A percentile compares a stretch with the other conserved stretches of the same genome.
Conservation (phyloP, 2,888 invertebrate species). For the Furcula furcula region DNA sequence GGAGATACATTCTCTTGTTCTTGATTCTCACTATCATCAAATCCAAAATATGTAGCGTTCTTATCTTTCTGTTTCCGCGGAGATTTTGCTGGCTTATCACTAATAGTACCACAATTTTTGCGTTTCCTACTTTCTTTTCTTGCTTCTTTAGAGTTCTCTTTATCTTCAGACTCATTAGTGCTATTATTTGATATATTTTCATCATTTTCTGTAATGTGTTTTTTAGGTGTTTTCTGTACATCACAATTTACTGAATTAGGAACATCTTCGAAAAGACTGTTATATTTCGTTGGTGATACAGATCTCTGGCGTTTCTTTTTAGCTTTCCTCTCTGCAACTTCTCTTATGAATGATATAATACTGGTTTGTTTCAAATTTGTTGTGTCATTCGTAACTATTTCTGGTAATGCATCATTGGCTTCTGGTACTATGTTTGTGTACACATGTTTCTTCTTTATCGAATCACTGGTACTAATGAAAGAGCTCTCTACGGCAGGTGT, state of each 20-base stretch:
- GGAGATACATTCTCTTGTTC: constrained; percentile 69
- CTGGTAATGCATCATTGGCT: constrained; percentile 41
- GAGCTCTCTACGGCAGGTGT: constrained; percentile 75
- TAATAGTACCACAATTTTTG: constrained; percentile 29
- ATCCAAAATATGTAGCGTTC: constrained; percentile 66
- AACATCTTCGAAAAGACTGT: constrained; percentile 40
- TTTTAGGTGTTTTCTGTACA: neutral
- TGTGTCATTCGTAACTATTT: constrained; percentile 36
- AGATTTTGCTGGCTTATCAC: constrained; percentile 24
- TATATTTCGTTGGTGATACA: constrained; percentile 47
- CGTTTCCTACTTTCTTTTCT: constrained; percentile 23
- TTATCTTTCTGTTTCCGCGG: constrained; percentile 38
- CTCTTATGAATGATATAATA: constrained; percentile 71
- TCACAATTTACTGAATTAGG: neutral
- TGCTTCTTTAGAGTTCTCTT: constrained; percentile 28
- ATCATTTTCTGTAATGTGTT: constrained; percentile 14
- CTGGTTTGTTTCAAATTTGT: constrained; percentile 66
- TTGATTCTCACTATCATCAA: constrained; percentile 63
- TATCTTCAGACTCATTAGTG: constrained; percentile 29
- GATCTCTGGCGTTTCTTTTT: constrained; percentile 53
- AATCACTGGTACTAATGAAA: constrained; percentile 56
- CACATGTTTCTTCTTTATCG: constrained; percentile 64
- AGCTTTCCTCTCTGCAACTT: constrained; percentile 57
- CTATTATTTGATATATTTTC: constrained; percentile 19
- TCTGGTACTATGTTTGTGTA: constrained; percentile 61